Evolutionary conservation across 2,888 invertebrate genomes (phyloP).

Genomic region (Ophion ellenae): DNA sequence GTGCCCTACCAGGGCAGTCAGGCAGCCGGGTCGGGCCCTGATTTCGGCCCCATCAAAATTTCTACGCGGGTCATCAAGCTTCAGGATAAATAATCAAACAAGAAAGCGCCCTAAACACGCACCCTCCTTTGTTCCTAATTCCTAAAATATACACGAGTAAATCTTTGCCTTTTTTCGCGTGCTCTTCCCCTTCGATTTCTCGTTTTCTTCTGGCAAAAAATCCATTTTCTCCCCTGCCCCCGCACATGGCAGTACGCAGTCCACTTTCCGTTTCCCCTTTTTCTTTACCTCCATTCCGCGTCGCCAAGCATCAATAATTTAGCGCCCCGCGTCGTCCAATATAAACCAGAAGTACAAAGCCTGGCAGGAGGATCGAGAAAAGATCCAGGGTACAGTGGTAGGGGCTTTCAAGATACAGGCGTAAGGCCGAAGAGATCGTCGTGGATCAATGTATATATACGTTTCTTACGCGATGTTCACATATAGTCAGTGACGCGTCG

Average conservation of each 20-base stretch:
- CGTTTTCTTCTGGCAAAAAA: not conserved
- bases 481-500: slow-evolving; percentile 78
- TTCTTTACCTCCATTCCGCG: slow-evolving; percentile 48
- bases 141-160: not conserved
- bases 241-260: not conserved
- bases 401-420: slow-evolving; percentile 43
- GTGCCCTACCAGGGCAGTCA: too few relatives aligned
- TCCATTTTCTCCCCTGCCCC: not conserved
- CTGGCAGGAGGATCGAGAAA: slow-evolving; percentile 39
- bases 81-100: too few relatives aligned
- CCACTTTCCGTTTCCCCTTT: slow-evolving; percentile 10
- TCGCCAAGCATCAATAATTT: slow-evolving; percentile 78
- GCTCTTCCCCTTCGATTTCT: not conserved
- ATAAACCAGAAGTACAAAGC: slow-evolving; percentile 70
- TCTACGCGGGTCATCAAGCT: too few relatives aligned
- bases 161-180: not conserved
- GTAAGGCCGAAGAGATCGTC: slow-evolving; percentile 68
- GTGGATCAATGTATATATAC: slow-evolving; percentile 72
- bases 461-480: slow-evolving; percentile 77
- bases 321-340: slow-evolving; percentile 76
- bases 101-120: too few relatives aligned
- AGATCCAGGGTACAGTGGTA: slow-evolving; percentile 36
- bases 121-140: too few relatives aligned
- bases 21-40: too few relatives aligned
- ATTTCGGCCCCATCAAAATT: too few relatives aligned